A percentile compares a stretch with the other conserved stretches of the same genome.
These are phyloP conservation scores for Scytalopus superciliaris DNA, from an alignment of 2,113 vertebrate species.

Conservation along the genomic window DNA sequence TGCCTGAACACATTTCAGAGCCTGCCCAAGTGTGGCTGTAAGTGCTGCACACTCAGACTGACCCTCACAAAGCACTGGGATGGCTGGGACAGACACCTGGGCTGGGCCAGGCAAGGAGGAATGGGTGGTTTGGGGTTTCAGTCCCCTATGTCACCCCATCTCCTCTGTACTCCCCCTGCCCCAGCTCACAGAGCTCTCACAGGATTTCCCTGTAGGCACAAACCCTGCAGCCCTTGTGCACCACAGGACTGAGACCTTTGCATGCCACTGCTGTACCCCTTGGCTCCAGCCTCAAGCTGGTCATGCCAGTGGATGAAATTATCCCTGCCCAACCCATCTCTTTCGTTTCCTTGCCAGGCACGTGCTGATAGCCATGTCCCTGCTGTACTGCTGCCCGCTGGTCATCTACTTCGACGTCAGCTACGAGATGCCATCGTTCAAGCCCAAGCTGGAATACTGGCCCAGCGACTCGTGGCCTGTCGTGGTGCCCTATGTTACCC, in stretches of 20 bases:
- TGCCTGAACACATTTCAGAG: not conserved
- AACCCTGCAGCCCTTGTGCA: not conserved
- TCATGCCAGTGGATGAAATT: not conserved
- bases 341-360: conserved; percentile 78
- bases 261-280: not conserved
- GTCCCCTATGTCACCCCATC: not conserved
- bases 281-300: not conserved
- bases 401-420: conserved; percentile 82
- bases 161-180: rapidly evolving
- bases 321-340: not conserved
- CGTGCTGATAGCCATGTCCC: conserved; percentile 86
- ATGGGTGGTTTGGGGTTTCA: not conserved
- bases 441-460: conserved; percentile 88
- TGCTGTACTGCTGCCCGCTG: conserved; percentile 80
- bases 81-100: not conserved
- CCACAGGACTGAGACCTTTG: not conserved
- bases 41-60: not conserved
- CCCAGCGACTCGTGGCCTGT: conserved; percentile 81
- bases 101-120: not conserved
- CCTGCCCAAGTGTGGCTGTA: not conserved
- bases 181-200: not conserved
- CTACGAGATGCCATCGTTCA: conserved; percentile 80
- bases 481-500: conserved; percentile 84
- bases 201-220: not conserved
- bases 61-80: not conserved